Evolutionary conservation across 2,113 vertebrate species (phyloP).

Genomic region (Ammospiza caudacuta): DNA sequence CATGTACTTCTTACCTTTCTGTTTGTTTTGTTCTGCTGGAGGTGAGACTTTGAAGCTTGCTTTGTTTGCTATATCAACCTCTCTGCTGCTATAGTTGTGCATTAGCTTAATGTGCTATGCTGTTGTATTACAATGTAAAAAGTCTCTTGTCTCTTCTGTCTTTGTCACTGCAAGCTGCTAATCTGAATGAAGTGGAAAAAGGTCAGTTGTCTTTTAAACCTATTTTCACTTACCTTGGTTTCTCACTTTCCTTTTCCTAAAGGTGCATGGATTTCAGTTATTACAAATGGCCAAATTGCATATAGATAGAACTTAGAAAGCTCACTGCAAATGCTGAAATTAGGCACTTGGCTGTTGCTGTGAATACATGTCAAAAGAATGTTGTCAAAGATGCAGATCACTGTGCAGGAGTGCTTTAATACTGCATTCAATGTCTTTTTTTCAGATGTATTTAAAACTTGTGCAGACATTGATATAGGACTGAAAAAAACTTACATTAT

Average conservation of each 20-base stretch:
- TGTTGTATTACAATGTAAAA: conserved; percentile 81
- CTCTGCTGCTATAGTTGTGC: conserved; percentile 74
- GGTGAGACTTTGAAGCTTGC: conserved; percentile 61
- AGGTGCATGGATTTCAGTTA: conserved; percentile 56
- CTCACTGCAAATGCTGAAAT: conserved; percentile 21
- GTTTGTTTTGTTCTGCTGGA: conserved; percentile 67
- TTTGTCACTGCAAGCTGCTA: conserved; percentile 93
- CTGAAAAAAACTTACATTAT: not conserved
- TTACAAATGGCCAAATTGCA: not conserved
- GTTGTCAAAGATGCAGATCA: not conserved
- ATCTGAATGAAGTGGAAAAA: conserved; percentile 99
- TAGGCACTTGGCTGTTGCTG: not conserved
- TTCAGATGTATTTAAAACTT: not conserved
- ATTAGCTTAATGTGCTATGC: conserved; percentile 78
- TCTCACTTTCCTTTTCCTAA: conserved; percentile 65
- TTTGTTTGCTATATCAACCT: conserved; percentile 59
- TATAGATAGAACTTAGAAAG: conserved; percentile 12
- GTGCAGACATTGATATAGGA: not conserved
- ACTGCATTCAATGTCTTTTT: not conserved
- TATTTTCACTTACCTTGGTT: conserved; percentile 71
- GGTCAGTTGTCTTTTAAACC: conserved; percentile 92
- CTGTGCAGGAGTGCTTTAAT: not conserved
- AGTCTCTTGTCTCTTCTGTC: conserved; percentile 89
- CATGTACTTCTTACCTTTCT: conserved; percentile 28
- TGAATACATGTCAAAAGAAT: not conserved